A percentile compares a stretch with the other conserved stretches of the same genome.
Conservation (phyloP, 2,797 vertebrate species). For the Hydrolagus colliei region DNA sequence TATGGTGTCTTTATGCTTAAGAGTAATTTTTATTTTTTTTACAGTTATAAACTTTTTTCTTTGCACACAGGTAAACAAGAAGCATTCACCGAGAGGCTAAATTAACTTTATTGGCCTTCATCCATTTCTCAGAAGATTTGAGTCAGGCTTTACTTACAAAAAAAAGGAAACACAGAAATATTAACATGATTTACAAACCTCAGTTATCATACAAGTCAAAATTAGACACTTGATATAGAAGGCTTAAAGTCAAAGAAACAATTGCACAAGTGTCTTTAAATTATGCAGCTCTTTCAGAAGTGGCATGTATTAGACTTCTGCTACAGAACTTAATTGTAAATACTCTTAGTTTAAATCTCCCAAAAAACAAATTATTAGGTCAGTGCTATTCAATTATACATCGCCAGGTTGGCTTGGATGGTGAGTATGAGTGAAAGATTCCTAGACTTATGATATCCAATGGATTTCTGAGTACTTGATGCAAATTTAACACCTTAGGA, state of each 20-base stretch:
- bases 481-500: neutral
- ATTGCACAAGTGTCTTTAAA: constrained; percentile 11
- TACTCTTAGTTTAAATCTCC: constrained; percentile 3
- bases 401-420: neutral
- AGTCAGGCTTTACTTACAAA: constrained; percentile 28
- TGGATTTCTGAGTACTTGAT: neutral
- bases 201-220: constrained; percentile 25
- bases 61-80: constrained; percentile 27
- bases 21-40: constrained; percentile 19
- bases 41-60: constrained; percentile 16
- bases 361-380: neutral
- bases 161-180: constrained; percentile 29
- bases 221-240: constrained; percentile 23
- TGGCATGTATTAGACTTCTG: neutral
- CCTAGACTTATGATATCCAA: neutral
- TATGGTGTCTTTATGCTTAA: constrained; percentile 1
- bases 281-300: constrained; percentile 22
- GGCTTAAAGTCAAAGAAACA: constrained; percentile 1
- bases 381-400: constrained; percentile 18
- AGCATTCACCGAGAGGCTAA: constrained; percentile 5
- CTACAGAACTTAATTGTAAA: constrained; percentile 22
- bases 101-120: constrained; percentile 18
- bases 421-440: neutral
- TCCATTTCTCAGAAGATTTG: constrained; percentile 21
- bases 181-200: constrained; percentile 32